Percentiles rank a stretch among this genome's conserved stretches.
Evolutionary conservation across 1,140 invertebrate species (phyloP).

Genomic region (Idris sp.): DNA sequence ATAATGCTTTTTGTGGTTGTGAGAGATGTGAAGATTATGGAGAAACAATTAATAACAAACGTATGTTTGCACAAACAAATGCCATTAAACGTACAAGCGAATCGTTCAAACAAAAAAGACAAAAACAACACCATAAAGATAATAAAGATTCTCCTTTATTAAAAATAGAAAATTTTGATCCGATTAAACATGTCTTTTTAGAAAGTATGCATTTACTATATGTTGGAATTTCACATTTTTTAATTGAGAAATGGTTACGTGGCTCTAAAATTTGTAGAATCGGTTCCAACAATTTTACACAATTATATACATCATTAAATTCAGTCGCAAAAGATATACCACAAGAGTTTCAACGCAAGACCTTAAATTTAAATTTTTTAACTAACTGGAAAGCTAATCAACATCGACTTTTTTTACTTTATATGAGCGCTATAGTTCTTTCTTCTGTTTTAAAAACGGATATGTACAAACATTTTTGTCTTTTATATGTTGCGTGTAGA

Average conservation of each 20-base stretch:
- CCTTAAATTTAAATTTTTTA: conserved; percentile 36
- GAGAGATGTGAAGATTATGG: conserved; percentile 43
- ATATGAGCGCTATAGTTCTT: conserved; percentile 26
- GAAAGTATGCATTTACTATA: conserved; percentile 43
- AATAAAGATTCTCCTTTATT: conserved; percentile 26
- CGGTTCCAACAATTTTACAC: conserved; percentile 8
- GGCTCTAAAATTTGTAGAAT: conserved; percentile 22
- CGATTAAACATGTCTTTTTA: conserved; percentile 15
- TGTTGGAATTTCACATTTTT: conserved; percentile 21
- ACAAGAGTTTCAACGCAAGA: conserved; percentile 27
- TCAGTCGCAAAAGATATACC: conserved; percentile 21
- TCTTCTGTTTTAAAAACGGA: conserved; percentile 20
- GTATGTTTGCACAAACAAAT: conserved; percentile 3
- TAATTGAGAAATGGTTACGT: conserved; percentile 27
- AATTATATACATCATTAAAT: conserved; percentile 12
- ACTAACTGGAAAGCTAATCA: conserved; percentile 41
- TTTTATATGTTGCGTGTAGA: conserved; percentile 25
- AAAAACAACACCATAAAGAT: conserved; percentile 9
- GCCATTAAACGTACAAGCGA: conserved; percentile 21
- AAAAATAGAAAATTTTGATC: conserved; percentile 22
- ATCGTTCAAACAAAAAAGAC: conserved; percentile 40
- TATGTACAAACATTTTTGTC: conserved; percentile 44
- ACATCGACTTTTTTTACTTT: conserved; percentile 49
- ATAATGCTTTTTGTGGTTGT: conserved; percentile 42
- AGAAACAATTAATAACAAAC: conserved; percentile 27